A percentile compares a stretch with the other conserved stretches of the same genome.
phyloP scores from a whole-genome alignment of 2,797 vertebrate genomes.

The Pantherophis alleghaniensis region DNA sequence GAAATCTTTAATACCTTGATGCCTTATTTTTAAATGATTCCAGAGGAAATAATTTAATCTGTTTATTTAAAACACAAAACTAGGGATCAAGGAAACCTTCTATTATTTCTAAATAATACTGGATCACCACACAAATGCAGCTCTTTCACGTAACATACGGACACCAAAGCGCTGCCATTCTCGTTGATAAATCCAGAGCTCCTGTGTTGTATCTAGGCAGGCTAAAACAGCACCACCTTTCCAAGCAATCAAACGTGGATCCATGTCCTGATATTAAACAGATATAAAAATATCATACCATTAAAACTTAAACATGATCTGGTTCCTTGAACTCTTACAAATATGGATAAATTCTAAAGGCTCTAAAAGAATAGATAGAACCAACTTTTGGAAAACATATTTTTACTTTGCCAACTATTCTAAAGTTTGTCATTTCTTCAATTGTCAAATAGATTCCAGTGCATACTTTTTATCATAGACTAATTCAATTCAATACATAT shows the following conservation, averaged over 20 bases:
- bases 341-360: not conserved
- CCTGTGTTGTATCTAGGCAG: constrained; percentile 95
- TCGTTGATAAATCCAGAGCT: constrained; percentile 94
- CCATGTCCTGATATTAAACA: constrained; percentile 84
- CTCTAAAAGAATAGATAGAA: not conserved
- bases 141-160: constrained; percentile 93
- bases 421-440: not conserved
- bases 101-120: not conserved
- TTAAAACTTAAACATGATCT: not conserved
- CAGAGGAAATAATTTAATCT: not conserved
- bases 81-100: not conserved
- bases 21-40: not conserved
- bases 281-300: not conserved
- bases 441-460: not conserved
- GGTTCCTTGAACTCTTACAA: not conserved
- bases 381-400: not conserved
- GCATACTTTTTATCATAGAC: not conserved
- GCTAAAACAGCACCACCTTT: constrained; percentile 94
- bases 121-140: constrained; percentile 87
- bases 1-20: not conserved
- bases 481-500: not conserved
- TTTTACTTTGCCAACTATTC: not conserved
- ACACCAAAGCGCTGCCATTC: constrained; percentile 96
- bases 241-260: constrained; percentile 91
- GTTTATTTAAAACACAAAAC: constrained; percentile 29